These are phyloP conservation scores for Hemicentrotus pulcherrimus DNA, from an alignment of 35 echinoderm and acorn worm genomes.

Conservation along the genomic window DNA sequence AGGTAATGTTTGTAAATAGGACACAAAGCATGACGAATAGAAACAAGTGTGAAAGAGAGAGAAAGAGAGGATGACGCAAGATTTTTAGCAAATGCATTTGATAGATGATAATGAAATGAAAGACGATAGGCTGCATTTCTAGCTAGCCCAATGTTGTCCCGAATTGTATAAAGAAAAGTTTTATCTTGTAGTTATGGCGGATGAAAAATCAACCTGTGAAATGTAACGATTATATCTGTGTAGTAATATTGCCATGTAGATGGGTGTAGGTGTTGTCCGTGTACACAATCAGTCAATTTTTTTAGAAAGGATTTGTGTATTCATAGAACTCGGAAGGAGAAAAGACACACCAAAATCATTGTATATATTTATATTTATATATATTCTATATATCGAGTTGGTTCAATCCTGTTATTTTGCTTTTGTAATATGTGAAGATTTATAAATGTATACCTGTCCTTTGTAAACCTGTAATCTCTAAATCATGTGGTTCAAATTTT, in stretches of 20 bases:
- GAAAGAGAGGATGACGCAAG: neutral
- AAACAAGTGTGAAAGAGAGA: conserved; percentile 25
- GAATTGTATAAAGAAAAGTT: neutral
- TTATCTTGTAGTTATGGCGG: neutral
- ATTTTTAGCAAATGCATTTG: neutral
- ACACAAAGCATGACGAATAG: neutral
- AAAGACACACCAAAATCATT: neutral
- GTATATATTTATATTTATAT: conserved; percentile 49
- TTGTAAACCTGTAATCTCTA: neutral
- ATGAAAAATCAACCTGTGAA: neutral
- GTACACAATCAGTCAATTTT: neutral
- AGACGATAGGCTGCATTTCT: neutral
- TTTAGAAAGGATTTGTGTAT: neutral
- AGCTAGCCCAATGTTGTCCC: neutral
- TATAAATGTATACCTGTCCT: neutral
- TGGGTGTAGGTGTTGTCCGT: neutral
- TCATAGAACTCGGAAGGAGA: neutral
- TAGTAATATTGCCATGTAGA: neutral
- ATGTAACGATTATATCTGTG: conserved; percentile 5
- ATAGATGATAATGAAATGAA: neutral
- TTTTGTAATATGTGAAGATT: conserved; percentile 4
- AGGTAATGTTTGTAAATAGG: conserved; percentile 36
- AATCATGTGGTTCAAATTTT: neutral
- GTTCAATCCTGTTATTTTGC: conserved; percentile 23
- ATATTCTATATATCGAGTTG: conserved; percentile 33